Base-by-base conservation (phyloP, 1,140 invertebrate genomes). In the Diprion similis region DNA sequence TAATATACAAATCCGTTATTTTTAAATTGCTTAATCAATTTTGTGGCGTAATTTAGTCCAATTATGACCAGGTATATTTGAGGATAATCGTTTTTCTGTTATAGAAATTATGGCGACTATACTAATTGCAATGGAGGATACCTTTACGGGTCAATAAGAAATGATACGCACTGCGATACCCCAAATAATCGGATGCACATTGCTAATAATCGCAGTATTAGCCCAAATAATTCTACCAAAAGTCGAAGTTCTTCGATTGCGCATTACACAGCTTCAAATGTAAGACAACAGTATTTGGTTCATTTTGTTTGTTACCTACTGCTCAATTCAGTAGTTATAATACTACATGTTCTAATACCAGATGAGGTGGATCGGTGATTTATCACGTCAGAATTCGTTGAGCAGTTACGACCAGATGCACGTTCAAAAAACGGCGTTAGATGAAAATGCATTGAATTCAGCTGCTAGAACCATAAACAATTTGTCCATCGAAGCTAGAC, bases 161-260 rank as follows among this genome's bases (percentile, higher is more conserved):
- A 93, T 78, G 92, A 94, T 77, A 94, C 92, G 0, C 93, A 94
- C 78, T 90, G 87, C 68, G 89, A 91, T 82, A 82, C 83, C 69
- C 89, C 88, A 68, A 90, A 90, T 80, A 90, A 90, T 82, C 84
- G 84, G 76, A 80, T 83, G 78, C 78, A 83, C 66, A 86, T 85
- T 77, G 87, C 91, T 71, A 89, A 90, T 76, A 91, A 91, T 85
- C 90, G 78, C 76, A 87, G 87, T 19, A 81, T 92, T 73, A 93
- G 92, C 85, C 93, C 93, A 46, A 93, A 94, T 81, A 94, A 94
- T 87, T 94, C 93, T 1, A 91, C 94, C 72, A 85, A 80, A 70
- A 86, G 84, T 72, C 82, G 82, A 15, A 82, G 82, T 68, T 84
- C 85, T 1, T 87, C 86, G 65, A 82, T 85, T 67, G 72, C 79